Evolutionary conservation across 2,888 invertebrate genomes (phyloP).

Genomic region (Hirtodrosophila trivittata): DNA sequence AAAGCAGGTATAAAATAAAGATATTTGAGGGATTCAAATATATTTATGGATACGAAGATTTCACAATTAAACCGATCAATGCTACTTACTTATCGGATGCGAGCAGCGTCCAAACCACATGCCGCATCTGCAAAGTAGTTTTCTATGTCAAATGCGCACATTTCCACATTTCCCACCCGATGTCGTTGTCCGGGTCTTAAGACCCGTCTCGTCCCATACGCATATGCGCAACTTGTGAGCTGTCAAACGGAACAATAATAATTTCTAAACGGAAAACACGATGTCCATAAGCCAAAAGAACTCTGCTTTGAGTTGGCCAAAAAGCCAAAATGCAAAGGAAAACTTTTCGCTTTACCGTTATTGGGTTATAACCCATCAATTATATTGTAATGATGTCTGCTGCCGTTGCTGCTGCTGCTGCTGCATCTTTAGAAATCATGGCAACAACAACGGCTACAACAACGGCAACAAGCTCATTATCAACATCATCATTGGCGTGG

Average conservation of each 20-base stretch:
- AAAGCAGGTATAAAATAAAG: too few species aligned
- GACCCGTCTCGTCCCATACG: slow-evolving; percentile 36
- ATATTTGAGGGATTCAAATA: too few species aligned
- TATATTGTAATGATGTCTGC: slow-evolving; percentile 80
- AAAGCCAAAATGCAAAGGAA: slow-evolving; percentile 47
- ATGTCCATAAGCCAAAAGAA: slow-evolving; percentile 31
- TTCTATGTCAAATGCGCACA: slow-evolving; percentile 55
- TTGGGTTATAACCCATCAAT: slow-evolving; percentile 80
- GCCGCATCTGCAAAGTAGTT: slow-evolving; percentile 49
- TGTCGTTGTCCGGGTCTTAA: slow-evolving; percentile 60
- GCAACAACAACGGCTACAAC: slow-evolving; percentile 29
- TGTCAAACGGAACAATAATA: slow-evolving; percentile 75
- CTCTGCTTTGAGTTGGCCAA: slow-evolving; percentile 42
- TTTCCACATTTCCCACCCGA: slow-evolving; percentile 38
- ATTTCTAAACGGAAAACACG: slow-evolving; percentile 56
- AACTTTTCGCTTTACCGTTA: slow-evolving; percentile 73
- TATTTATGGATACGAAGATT: too few species aligned
- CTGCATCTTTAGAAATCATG: slow-evolving; percentile 69
- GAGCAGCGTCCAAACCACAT: not conserved
- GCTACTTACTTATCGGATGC: not conserved
- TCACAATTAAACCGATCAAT: not conserved
- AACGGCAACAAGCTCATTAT: slow-evolving; percentile 75
- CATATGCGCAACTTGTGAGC: slow-evolving; percentile 67
- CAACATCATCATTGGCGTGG: slow-evolving; percentile 68
- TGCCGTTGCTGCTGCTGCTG: slow-evolving; percentile 40